Percentiles rank a stretch among this genome's conserved stretches.
These are phyloP conservation scores for Ambastaia sidthimunki DNA, from an alignment of 2,797 vertebrate species.

Conservation along the genomic window DNA sequence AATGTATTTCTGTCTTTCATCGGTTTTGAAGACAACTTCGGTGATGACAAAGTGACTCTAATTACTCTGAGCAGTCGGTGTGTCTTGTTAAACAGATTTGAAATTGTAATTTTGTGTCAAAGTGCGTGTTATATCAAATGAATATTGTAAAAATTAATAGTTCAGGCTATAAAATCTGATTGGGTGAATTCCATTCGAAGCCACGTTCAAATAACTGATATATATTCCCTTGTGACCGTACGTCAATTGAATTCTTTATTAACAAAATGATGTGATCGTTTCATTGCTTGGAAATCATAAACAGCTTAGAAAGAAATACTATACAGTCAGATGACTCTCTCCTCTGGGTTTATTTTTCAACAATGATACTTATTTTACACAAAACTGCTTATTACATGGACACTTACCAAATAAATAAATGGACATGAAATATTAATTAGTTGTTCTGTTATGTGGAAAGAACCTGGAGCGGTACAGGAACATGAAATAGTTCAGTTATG, in stretches of 20 bases:
- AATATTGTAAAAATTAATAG: background rate
- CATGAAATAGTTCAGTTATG: background rate
- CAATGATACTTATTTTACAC: background rate
- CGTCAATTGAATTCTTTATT: background rate
- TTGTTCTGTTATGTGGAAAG: background rate
- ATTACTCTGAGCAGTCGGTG: background rate
- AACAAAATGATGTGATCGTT: background rate
- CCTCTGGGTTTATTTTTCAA: background rate
- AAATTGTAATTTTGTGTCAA: slow-evolving; percentile 11
- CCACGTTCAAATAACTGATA: background rate
- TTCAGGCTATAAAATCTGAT: background rate
- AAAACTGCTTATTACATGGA: background rate
- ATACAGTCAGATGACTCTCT: background rate
- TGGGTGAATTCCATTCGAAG: background rate
- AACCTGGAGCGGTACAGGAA: background rate
- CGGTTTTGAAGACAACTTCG: slow-evolving; percentile 4
- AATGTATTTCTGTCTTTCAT: slow-evolving; percentile 14
- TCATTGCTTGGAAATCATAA: background rate
- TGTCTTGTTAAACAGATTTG: slow-evolving; percentile 22
- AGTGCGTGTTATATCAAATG: background rate
- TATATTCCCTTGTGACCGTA: background rate
- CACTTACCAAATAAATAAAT: background rate
- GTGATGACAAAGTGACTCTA: slow-evolving; percentile 1
- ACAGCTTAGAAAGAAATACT: slow-evolving; percentile 1
- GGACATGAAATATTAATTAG: background rate